Conservation (phyloP, 2,113 vertebrate genomes). For the Carollia perspicillata region DNA sequence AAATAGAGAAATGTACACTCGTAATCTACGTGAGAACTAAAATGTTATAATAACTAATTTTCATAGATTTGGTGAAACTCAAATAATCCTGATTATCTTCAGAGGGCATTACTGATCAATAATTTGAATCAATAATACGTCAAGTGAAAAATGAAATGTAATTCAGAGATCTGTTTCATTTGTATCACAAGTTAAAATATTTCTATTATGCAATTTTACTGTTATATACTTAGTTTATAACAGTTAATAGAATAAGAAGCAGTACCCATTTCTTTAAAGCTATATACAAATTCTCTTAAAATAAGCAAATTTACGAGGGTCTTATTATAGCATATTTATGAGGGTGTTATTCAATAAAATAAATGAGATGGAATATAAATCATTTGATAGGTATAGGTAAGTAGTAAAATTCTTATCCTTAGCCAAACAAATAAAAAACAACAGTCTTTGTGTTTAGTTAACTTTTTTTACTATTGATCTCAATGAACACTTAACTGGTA, state of each 20-base stretch:
- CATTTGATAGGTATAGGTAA: neutral
- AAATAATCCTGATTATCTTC: neutral
- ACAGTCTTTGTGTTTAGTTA: neutral
- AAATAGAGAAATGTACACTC: neutral
- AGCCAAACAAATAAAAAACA: neutral
- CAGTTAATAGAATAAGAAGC: neutral
- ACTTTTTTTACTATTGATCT: neutral
- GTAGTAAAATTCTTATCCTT: neutral
- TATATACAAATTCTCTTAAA: neutral
- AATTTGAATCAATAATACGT: neutral
- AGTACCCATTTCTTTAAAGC: neutral
- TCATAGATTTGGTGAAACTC: neutral
- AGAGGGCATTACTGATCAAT: neutral
- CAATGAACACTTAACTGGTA: neutral
- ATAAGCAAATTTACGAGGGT: neutral
- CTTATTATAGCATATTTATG: neutral
- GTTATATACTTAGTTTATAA: neutral
- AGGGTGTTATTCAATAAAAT: constrained; percentile 3
- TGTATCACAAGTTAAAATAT: neutral
- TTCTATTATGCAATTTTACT: constrained; percentile 21
- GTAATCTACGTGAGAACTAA: neutral
- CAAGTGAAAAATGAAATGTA: neutral
- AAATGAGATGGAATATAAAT: neutral
- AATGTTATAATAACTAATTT: neutral
- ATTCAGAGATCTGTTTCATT: neutral